Evolutionary conservation across 2,113 vertebrate genomes (phyloP).

Genomic region (Erpornis zantholeuca): DNA sequence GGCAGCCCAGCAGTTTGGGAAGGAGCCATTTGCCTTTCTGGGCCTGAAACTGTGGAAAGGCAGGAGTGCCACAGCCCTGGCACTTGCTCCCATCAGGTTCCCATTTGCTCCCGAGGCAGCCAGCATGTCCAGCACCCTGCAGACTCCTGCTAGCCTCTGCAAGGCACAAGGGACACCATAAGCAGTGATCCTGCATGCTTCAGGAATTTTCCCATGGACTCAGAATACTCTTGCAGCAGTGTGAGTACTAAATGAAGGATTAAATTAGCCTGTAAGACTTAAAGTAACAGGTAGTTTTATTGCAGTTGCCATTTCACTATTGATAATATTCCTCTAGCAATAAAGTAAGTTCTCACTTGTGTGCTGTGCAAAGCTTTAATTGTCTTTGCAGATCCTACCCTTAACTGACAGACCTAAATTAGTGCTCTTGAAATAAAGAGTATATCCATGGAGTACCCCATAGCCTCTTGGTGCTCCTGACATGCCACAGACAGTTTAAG

Average conservation of each 20-base stretch:
- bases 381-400: neutral
- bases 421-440: neutral
- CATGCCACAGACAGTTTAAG: neutral
- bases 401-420: neutral
- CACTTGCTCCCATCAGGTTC: neutral
- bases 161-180: neutral
- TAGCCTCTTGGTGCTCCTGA: neutral
- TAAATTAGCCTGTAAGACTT: neutral
- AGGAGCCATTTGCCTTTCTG: neutral
- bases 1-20: neutral
- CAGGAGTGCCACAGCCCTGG: neutral
- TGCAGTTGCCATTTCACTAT: neutral
- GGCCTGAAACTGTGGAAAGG: no score
- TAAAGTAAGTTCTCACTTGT: neutral
- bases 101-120: neutral
- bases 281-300: neutral
- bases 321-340: neutral
- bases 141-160: neutral
- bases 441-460: accelerated
- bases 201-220: constrained; percentile 32
- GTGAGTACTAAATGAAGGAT: neutral
- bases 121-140: neutral
- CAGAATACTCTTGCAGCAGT: neutral
- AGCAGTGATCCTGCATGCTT: neutral
- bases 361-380: neutral